Evolutionary conservation across 2,888 invertebrate genomes (phyloP).

Genomic region (Drosophila koepferae): DNA sequence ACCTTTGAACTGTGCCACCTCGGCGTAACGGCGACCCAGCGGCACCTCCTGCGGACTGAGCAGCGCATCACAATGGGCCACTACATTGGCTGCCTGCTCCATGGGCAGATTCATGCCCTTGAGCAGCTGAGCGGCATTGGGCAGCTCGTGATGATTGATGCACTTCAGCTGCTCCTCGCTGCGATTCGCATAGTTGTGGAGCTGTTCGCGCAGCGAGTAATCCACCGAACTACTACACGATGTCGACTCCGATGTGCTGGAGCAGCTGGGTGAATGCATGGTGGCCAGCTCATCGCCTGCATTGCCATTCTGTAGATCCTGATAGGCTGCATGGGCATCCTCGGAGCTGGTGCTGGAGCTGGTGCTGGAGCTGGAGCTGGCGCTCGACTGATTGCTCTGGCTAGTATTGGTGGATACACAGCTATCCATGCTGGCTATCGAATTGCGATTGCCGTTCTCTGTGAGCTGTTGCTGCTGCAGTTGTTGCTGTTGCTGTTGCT

Average conservation of each 20-base stretch:
- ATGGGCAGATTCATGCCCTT: conserved; percentile 60
- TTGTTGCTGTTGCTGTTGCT: conserved; percentile 4
- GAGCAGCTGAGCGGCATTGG: conserved; percentile 52
- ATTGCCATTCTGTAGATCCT: conserved; percentile 84
- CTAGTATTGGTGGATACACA: conserved; percentile 79
- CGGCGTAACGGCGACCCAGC: conserved; percentile 85
- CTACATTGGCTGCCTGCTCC: conserved; percentile 34
- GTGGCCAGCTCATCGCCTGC: conserved; percentile 57
- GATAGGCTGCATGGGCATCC: conserved; percentile 79
- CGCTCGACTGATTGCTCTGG: conserved; percentile 72
- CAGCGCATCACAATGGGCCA: conserved; percentile 77
- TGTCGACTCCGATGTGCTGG: conserved; percentile 64
- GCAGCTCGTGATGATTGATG: conserved; percentile 22
- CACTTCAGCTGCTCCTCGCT: conserved; percentile 49
- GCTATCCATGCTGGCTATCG: conserved; percentile 84
- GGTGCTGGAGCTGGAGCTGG: conserved; percentile 37
- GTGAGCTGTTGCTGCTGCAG: conserved; percentile 10
- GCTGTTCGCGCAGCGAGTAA: conserved; percentile 84
- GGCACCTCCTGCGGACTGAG: conserved; percentile 85
- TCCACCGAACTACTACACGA: conserved; percentile 83
- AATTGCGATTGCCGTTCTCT: conserved; percentile 80
- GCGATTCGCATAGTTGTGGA: conserved; percentile 83
- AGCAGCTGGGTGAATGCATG: conserved; percentile 47
- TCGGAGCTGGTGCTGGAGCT: conserved; percentile 62
- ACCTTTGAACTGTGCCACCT: conserved; percentile 84